phyloP scores from a whole-genome alignment of 2,797 vertebrate species.

The Galago senegalensis region DNA sequence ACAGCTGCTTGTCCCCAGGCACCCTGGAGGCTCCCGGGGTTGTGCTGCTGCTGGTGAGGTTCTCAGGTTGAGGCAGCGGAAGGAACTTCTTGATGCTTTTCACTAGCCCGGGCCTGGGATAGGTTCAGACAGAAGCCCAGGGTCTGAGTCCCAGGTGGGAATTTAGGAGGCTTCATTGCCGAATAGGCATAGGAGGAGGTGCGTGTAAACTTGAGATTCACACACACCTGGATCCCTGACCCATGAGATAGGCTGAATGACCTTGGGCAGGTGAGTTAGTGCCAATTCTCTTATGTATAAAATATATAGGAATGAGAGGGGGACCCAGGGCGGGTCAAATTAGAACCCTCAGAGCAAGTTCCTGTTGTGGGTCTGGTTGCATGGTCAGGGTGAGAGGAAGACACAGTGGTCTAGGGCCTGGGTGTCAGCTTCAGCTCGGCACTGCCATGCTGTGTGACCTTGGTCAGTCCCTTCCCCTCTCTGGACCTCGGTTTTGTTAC shows the following conservation, averaged over 20 bases:
- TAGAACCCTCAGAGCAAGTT: neutral
- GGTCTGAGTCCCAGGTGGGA: neutral
- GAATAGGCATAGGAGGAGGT: neutral
- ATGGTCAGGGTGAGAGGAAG: neutral
- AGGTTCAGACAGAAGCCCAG: neutral
- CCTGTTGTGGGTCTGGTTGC: neutral
- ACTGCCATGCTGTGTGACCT: neutral
- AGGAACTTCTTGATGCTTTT: neutral
- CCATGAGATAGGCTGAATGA: fast-evolving
- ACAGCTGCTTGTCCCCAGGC: neutral
- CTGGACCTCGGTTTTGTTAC: constrained; percentile 26
- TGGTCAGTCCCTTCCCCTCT: neutral
- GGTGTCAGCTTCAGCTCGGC: neutral
- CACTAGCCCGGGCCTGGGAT: neutral
- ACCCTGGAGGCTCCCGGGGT: neutral
- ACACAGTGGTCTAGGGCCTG: neutral
- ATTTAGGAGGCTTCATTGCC: fast-evolving
- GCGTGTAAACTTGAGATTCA: neutral
- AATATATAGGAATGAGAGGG: neutral
- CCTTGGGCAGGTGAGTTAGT: neutral
- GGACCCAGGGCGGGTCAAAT: neutral
- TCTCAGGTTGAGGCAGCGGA: neutral
- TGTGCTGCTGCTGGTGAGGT: neutral
- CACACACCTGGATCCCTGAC: neutral
- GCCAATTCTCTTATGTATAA: neutral